Evolutionary conservation across 2,797 vertebrate species (phyloP).

Genomic region (Betta splendens): DNA sequence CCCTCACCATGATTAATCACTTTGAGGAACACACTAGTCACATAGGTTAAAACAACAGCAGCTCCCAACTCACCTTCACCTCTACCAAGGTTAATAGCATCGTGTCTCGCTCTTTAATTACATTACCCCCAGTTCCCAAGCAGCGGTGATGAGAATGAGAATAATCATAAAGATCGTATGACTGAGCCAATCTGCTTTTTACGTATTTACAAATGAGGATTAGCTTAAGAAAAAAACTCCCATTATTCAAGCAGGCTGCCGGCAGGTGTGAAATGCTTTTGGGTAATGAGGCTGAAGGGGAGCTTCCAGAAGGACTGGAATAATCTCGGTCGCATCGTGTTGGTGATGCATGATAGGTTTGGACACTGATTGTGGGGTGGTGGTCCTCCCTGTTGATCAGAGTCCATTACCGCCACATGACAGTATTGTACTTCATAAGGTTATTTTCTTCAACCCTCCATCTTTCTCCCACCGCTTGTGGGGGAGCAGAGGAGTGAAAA

Average conservation of each 20-base stretch:
- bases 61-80: constrained; percentile 71
- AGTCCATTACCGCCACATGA: neutral
- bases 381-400: neutral
- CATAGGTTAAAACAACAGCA: constrained; percentile 69
- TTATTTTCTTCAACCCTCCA: neutral
- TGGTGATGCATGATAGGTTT: too few relatives aligned
- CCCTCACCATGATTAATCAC: constrained; percentile 73
- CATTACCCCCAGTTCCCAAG: constrained; percentile 55
- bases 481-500: neutral
- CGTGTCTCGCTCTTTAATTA: constrained; percentile 69
- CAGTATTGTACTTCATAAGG: neutral
- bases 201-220: constrained; percentile 28
- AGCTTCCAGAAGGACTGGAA: neutral
- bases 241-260: constrained; percentile 21
- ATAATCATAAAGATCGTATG: constrained; percentile 62
- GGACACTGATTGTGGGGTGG: neutral
- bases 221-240: constrained; percentile 14
- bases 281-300: neutral
- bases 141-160: constrained; percentile 55
- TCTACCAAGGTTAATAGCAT: constrained; percentile 75
- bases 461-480: neutral
- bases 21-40: constrained; percentile 59
- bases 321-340: neutral
- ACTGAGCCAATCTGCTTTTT: constrained; percentile 33
- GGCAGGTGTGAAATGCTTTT: neutral